Evolutionary conservation across 2,797 vertebrate species (phyloP), one percentile per base, ranked within the genome.

Genomic region (Macroramphosus scolopax): DNA sequence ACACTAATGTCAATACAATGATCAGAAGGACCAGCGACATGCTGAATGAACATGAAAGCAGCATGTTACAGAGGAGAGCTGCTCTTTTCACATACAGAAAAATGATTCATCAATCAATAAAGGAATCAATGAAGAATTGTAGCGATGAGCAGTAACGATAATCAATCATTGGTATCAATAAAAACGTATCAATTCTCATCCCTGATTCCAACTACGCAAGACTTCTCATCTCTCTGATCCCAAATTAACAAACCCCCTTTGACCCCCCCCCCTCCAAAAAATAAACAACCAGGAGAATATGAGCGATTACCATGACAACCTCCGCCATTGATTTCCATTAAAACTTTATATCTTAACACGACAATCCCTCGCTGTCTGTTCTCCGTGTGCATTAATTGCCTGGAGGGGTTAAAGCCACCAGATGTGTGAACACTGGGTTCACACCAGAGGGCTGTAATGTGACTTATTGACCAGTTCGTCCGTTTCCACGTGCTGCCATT

Each of bases 391-490:
- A 87, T 89, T 90, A 88, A 89, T 14, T 50, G 85, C 72, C 49
- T 68, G 12, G 44, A 29, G 51, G 70, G 36, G 74, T 77, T 38
- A 76, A 89, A 89, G 88, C 81, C 50, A 89, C 83, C 71, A 72
- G 42, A 50, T 48, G 51, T 55, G 58, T 55, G 85, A 84, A 51
- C 20, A 8, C 0, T 36, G 41, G 18, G 38, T 48, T 71, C 49
- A 18, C 41, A n/a, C 38, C 40, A 45, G 54, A 62, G 53, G 53
- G 38, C 48, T 84, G 68, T 56, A 51, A 51, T 36, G 56, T 0
- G 22, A 88, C 64, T 81, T 89, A 90, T 86, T 79, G 84, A 92
- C 87, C 81, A 73, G 63, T 75, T 76, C 75, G 77, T 62, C 35
- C 59, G 56, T 57, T 10, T 67, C 62, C 76, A 77, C 73, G 17